Base-by-base conservation (phyloP, 2,113 vertebrate species). In the Ctenomys sociabilis region DNA sequence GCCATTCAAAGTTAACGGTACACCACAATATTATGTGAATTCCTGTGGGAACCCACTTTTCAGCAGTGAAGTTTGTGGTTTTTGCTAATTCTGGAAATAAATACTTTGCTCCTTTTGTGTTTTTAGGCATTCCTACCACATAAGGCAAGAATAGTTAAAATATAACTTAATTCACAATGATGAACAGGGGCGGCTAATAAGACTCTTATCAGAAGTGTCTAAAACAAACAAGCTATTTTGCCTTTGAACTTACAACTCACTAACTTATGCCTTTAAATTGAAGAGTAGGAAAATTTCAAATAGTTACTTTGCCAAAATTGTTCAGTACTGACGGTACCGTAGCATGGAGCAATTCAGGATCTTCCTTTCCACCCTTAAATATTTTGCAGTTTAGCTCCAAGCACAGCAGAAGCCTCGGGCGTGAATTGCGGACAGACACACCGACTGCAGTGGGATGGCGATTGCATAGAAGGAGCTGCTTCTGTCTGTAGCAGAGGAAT, bases 41-140 rank as follows among this genome's bases (percentile, higher is more conserved):
- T 96, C 87, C 85, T 96, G 86, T 89, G 91, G 95, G 70, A 95
- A 2, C 52, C 92, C 54, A 88, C 91, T 49, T 93, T 81, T 88
- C 49, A 43, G 63, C 72, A 85, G 22, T 2, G 11, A 92, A 22
- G 30, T 64, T 75, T 83, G 61, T 80, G 45, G 90, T 16, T 87
- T 96, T 95, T 93, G 87, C 64, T 95, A 95, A 98, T 96, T 93
- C 61, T 94, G 85, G 82, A 96, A 95, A 88, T 59, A 92, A 95
- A 80, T 11, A 3, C 22, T 63, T 96, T 93, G 28, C 21, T 86
- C 3, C 7, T 26, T 84, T 85, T 59, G 17, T 43, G 59, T 70
- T 96, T 97, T 88, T 84, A 97, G 87, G 54, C 16, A 85, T 84
- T 88, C 49, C 43, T 75, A 66, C 75, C 2, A 52, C 28, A 83